phyloP scores from a whole-genome alignment of 2,888 invertebrate genomes.

The Pseudococcus jackbeardsleyi region DNA sequence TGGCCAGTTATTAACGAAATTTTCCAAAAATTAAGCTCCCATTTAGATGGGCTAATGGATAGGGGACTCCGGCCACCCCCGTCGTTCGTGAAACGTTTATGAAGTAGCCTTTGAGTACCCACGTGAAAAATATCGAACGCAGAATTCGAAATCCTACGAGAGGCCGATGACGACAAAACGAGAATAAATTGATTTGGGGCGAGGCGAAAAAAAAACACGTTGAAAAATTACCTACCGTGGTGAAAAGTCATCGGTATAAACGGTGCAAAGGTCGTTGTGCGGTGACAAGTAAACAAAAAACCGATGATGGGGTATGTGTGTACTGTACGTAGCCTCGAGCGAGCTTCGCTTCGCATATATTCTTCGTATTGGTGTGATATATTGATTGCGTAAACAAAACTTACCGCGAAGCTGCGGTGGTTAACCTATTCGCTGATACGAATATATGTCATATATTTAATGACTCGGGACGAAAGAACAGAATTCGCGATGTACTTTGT shows the following conservation, averaged over 20 bases:
- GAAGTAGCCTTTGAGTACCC: background rate
- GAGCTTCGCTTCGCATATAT: background rate
- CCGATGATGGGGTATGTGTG: background rate
- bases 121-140: background rate
- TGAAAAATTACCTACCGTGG: background rate
- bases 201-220: background rate
- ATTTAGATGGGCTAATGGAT: background rate
- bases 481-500: too few species aligned
- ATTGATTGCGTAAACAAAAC: constrained; percentile 39
- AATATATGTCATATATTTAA: too few species aligned
- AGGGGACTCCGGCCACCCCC: too few species aligned
- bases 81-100: too few species aligned
- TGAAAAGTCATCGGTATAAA: background rate
- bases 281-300: background rate
- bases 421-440: background rate
- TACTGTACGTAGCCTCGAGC: background rate
- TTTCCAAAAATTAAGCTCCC: background rate
- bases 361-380: background rate
- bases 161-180: background rate
- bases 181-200: background rate
- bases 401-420: background rate
- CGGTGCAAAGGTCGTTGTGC: background rate
- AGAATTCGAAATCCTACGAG: background rate
- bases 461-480: background rate
- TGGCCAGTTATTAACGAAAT: background rate